phyloP scores from a whole-genome alignment of 2,888 invertebrate species.

The Erebia palarica region DNA sequence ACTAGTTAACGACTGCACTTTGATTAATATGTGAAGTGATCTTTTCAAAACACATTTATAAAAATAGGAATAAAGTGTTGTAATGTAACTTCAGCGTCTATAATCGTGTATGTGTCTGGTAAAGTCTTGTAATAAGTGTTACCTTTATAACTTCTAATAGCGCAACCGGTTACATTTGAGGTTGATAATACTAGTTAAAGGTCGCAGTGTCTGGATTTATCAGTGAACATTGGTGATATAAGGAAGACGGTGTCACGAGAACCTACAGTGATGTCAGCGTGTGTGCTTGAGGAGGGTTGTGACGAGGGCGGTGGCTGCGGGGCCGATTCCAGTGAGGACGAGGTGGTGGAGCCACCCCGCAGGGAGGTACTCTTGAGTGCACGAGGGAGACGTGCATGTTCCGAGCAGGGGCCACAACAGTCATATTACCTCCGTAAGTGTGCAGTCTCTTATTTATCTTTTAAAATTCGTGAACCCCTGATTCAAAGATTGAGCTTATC shows the following conservation, averaged over 20 bases:
- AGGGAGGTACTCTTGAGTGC: slow-evolving; percentile 81
- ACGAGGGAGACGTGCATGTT: slow-evolving; percentile 84
- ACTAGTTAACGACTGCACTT: not conserved
- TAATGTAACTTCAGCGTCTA: not conserved
- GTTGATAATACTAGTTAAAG: not conserved
- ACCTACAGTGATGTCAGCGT: slow-evolving; percentile 62
- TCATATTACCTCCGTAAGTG: slow-evolving; percentile 74
- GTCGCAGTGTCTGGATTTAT: not conserved
- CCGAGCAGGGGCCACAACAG: slow-evolving; percentile 88
- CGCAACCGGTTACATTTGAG: not conserved
- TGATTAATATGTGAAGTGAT: not conserved
- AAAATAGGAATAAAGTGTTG: not conserved
- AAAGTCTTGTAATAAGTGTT: not conserved
- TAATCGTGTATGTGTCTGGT: not conserved
- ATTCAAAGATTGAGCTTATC: no score
- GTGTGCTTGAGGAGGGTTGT: slow-evolving; percentile 71
- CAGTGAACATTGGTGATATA: not conserved
- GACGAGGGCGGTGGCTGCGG: slow-evolving; percentile 52
- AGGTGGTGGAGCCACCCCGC: slow-evolving; percentile 71
- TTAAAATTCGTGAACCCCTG: no score
- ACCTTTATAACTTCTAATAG: no score
- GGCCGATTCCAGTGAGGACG: slow-evolving; percentile 48
- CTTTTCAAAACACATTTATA: not conserved
- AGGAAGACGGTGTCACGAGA: not conserved
- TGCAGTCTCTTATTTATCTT: not conserved